Evolutionary conservation across 2,797 vertebrate genomes (phyloP), one percentile per base, ranked within the genome.

Genomic region (Varecia variegata): DNA sequence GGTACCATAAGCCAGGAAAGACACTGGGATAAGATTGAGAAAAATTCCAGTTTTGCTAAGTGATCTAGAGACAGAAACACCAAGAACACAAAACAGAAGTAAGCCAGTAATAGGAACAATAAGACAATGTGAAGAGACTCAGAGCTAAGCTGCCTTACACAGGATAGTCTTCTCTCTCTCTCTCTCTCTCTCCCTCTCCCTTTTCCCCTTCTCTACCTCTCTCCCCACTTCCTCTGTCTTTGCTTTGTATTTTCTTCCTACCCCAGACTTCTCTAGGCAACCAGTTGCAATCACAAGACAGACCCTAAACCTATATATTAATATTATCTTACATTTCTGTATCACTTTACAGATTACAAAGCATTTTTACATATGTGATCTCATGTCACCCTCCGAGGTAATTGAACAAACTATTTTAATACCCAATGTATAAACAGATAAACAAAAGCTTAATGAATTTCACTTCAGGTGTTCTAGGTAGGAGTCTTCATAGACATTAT

Each of bases 371-470:
- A 52, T n/a, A 79, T 30, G 62, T 67, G n/a, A 73, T 71, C 14
- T 45, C 38, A 71, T 27, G 35, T 50, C 38, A 82, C 32, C 12
- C n/a, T 90, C 47, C 40, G 27, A 74, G 35, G 9, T 87, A 82
- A 87, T 27, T 47, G 67, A 90, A 73, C 25, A 20, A 60, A 73
- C 18, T 47, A 88, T 60, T 95, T 88, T 83, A 84, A 84, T 30
- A 7, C 7, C 71, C 40, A 52, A 3, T 35, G 30, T 40, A 71
- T 71, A 86, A 86, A 54, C 13, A 82, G 35, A 70, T 91, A 38
- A 47, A 91, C 21, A 79, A 88, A 94, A 13, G 11, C 25, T 74
- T 84, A 68, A 43, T 45, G 18, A 60, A 85, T 79, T 80, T 73
- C n/a, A 65, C 60, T 91, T 79, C 13, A 30, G 43, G 25, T 77